Evolutionary conservation across 2,888 invertebrate species (phyloP).

Genomic region (Selenia dentaria): DNA sequence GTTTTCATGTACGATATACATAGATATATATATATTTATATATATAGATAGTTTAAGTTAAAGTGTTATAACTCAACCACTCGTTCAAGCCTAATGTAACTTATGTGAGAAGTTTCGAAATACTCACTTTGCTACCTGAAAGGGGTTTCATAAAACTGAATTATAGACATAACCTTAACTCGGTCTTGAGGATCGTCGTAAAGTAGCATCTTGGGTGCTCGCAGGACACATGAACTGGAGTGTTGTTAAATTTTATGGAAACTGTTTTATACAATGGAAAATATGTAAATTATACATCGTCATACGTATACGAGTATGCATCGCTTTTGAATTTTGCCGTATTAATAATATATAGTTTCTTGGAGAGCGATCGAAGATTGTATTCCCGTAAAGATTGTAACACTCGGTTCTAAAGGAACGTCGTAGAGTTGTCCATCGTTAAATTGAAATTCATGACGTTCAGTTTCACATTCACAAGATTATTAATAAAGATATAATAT

Average conservation of each 20-base stretch:
- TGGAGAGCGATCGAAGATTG: slow-evolving; percentile 22
- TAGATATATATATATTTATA: too few species aligned
- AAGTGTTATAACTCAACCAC: slow-evolving; percentile 32
- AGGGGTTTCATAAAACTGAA: slow-evolving; percentile 82
- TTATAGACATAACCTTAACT: slow-evolving; percentile 80
- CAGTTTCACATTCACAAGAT: slow-evolving; percentile 54
- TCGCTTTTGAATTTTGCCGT: slow-evolving; percentile 49
- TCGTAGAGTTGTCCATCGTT: slow-evolving; percentile 41
- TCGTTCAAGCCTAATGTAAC: slow-evolving; percentile 48
- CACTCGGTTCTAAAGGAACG: slow-evolving; percentile 37
- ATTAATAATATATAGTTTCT: slow-evolving; percentile 38
- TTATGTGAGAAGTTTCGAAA: slow-evolving; percentile 73
- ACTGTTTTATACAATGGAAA: slow-evolving; percentile 69
- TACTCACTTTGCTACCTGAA: slow-evolving; percentile 76
- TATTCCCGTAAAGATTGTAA: slow-evolving; percentile 43
- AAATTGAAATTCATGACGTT: slow-evolving; percentile 61
- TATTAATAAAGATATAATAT: too few species aligned
- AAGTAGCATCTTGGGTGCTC: slow-evolving; percentile 75
- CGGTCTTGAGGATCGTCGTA: slow-evolving; percentile 75
- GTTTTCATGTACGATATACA: slow-evolving; percentile 5
- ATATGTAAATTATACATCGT: slow-evolving; percentile 69
- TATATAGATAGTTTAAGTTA: too few species aligned
- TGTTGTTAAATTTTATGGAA: slow-evolving; percentile 80
- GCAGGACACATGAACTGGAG: slow-evolving; percentile 71
- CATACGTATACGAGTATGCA: slow-evolving; percentile 35